Conservation (phyloP, 1,140 invertebrate genomes). For the Drosophila parabipectinata region DNA sequence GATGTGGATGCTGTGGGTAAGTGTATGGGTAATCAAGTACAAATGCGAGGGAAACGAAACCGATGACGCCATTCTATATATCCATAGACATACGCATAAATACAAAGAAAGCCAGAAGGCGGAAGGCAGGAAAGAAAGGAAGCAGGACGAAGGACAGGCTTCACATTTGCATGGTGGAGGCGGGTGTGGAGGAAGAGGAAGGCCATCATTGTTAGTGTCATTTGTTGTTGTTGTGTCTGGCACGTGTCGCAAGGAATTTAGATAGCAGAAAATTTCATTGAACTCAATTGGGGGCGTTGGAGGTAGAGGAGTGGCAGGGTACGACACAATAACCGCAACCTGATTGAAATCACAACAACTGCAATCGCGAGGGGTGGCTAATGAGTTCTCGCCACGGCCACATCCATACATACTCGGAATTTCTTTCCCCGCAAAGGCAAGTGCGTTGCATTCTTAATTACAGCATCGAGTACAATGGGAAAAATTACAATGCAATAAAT, state of each 20-base stretch:
- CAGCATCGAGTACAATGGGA: neutral
- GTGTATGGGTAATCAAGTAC: conserved; percentile 59
- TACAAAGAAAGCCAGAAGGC: conserved; percentile 17
- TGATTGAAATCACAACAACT: conserved; percentile 29
- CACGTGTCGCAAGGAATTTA: conserved; percentile 70
- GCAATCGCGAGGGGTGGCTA: conserved; percentile 27
- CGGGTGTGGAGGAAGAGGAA: conserved; percentile 9
- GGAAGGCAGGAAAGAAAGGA: conserved; percentile 4
- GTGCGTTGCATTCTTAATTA: conserved; percentile 33
- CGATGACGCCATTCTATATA: conserved; percentile 32
- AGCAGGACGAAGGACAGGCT: conserved; percentile 24
- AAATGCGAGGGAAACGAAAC: conserved; percentile 36
- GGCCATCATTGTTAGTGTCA: conserved; percentile 44
- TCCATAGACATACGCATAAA: conserved; percentile 5
- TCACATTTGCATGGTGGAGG: conserved; percentile 40
- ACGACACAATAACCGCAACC: conserved; percentile 62
- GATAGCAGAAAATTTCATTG: conserved; percentile 52
- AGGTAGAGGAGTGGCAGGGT: neutral
- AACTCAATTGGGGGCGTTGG: neutral
- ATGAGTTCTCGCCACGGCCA: conserved; percentile 18
- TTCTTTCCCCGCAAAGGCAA: neutral
- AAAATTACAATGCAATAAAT: neutral
- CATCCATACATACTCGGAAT: neutral
- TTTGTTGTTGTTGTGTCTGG: conserved; percentile 64
- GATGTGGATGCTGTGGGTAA: conserved; percentile 21